Percentiles rank a stretch among this genome's conserved stretches.
Evolutionary conservation across 2,113 vertebrate species (phyloP).

Genomic region (Bos indicus): DNA sequence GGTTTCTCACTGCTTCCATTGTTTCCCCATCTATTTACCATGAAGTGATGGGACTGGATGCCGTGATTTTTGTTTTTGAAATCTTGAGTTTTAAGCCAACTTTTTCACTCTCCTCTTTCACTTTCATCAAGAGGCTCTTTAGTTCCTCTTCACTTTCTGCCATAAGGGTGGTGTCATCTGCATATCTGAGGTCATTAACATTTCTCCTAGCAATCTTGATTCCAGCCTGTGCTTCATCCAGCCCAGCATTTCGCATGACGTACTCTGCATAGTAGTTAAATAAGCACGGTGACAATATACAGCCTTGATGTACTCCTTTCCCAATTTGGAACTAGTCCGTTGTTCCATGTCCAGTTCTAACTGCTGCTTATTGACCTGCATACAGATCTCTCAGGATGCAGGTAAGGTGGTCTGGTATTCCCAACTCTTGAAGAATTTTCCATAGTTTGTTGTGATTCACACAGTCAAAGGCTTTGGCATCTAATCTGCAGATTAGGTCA

Average conservation of each 20-base stretch:
- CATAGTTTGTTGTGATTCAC: not conserved
- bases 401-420: not conserved
- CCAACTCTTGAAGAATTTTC: not conserved
- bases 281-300: not conserved
- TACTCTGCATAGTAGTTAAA: not conserved
- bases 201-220: not conserved
- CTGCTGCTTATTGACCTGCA: too few relatives aligned
- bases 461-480: not conserved
- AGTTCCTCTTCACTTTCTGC: not conserved
- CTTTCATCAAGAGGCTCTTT: not conserved
- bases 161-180: not conserved
- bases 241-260: not conserved
- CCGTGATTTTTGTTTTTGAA: not conserved
- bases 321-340: not conserved
- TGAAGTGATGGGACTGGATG: not conserved
- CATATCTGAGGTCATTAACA: not conserved
- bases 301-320: not conserved
- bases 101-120: not conserved
- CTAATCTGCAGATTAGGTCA: not conserved
- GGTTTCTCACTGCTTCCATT: not conserved
- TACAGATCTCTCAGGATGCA: not conserved
- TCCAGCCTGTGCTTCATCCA: not conserved
- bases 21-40: not conserved
- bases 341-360: not conserved
- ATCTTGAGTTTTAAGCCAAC: not conserved